Evolutionary conservation across 2,888 invertebrate species (phyloP), one percentile per base, ranked within the genome.

Genomic region (Alloplasta piceator): DNA sequence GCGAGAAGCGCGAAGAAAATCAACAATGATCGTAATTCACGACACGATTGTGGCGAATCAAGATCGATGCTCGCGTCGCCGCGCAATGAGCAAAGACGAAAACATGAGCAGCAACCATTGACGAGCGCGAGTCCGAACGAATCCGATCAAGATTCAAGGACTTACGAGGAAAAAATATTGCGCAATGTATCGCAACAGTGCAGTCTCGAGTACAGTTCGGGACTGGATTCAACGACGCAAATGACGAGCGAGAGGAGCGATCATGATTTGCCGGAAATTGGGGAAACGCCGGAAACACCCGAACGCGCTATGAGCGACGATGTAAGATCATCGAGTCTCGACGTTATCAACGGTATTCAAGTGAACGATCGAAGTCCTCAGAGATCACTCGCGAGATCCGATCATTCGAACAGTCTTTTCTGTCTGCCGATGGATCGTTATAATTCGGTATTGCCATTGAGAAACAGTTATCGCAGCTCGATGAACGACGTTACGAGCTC

Each of bases 181-280:
- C 92, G 95, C 36, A 95, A 95, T 0, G 95, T 95, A 39, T 95
- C 95, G 0, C 95, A 95, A 85, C 95, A 96, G 84, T 95, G 95
- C 85, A 95, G 95, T 78, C 91, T 96, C 61, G 95, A 96, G 87
- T 95, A 95, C 86, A 95, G 95, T 82, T 95, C 95, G 0, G 94
- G 93, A 71, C 82, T 91, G 41, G 91, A 91, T 14, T 90, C 90
- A 0, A 86, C 83, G 36, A 87, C 89, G 0, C 91, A 91, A 66
- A 87, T 91, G 80, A 87, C 87, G 10, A 91, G 91, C 56, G 92
- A 92, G 70, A 87, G 88, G 12, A 91, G 91, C 67, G 91, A 92
- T 78, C 89, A 90, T 64, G 89, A 92, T 85, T 83, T 91, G 5
- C 89, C 91, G 0, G 91, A 91, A 71, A 89, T 91, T 52, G 88